phyloP scores from a whole-genome alignment of 2,113 vertebrate genomes.

The Guaruba guarouba region DNA sequence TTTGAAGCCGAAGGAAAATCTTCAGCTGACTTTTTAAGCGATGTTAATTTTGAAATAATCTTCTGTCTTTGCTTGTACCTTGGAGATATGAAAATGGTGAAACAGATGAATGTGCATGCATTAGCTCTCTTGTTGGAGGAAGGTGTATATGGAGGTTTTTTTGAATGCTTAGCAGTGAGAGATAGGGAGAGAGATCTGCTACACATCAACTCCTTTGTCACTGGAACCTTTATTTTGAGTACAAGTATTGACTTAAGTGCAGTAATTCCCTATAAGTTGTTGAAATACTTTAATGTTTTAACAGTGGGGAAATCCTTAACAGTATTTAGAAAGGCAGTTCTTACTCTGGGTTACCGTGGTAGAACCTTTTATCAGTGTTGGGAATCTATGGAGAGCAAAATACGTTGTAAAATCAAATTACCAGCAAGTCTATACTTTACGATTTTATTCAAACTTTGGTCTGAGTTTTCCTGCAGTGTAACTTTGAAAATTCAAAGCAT shows the following conservation, averaged over 20 bases:
- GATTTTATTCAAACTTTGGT: not conserved
- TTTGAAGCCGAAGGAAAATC: not conserved
- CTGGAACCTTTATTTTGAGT: not conserved
- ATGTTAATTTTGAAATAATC: not conserved
- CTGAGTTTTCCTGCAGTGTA: not conserved
- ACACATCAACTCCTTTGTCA: not conserved
- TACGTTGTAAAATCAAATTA: not conserved
- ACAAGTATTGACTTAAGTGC: not conserved
- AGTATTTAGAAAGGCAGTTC: not conserved
- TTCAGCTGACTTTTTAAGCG: not conserved
- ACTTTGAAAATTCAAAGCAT: not conserved
- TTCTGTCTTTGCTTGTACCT: not conserved
- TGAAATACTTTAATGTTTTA: not conserved
- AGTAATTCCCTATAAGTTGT: not conserved
- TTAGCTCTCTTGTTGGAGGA: not conserved
- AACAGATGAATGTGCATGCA: not conserved
- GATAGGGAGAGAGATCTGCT: not conserved
- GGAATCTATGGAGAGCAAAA: not conserved
- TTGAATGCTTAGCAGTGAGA: not conserved
- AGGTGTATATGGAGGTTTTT: not conserved
- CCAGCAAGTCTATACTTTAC: not conserved
- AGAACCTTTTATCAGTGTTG: not conserved
- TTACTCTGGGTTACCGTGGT: not conserved
- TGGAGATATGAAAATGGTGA: not conserved
- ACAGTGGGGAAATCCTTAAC: not conserved